Evolutionary conservation across 2,797 vertebrate species (phyloP), one percentile per base, ranked within the genome.

Genomic region (Morelia viridis): DNA sequence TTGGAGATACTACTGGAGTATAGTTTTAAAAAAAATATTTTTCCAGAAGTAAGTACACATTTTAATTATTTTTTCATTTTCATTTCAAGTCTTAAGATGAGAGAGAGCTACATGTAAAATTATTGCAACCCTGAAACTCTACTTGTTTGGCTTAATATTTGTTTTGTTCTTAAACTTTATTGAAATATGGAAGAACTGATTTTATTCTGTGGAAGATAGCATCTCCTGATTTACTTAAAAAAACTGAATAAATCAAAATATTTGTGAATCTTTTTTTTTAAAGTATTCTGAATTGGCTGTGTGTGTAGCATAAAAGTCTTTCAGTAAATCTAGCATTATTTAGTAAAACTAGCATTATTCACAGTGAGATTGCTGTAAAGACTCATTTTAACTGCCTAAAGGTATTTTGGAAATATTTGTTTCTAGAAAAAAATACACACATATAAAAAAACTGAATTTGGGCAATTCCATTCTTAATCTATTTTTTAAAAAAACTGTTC

Each of bases 301-400:
- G 31, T 5, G 1, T 24, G 6, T 19, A 53, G 5, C 35, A 68
- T 62, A 53, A 53, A 53, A 76, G 10, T 5, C 5, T 3, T 90
- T 0, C 71, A 85, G 13, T 46, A 87, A 87, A 26, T 64, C 41
- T 7, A 57, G 19, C 13, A 26, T 83, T 58, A 71, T 41, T 3
- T 1, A 41, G 41, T 41, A 41, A 84, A 28, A 12, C 19, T 7
- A 57, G 19, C 13, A 26, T 83, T 58, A 71, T 88, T 83, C n/a
- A 64, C 46, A 64, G 2, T 19, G n/a, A n/a, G 46, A 83, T 56
- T 61, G 41, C 11, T 50, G 19, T 3, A 15, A 50, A 2, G 50
- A 35, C 13, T 57, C 68, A 31, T 62, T 92, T 15, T 19, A 93
- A 90, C 92, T 91, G 28, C 15, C n/a, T 93, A 93, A 91, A 92